Conservation (phyloP, 2,797 vertebrate species). For the Rhyacichthys aspro region DNA sequence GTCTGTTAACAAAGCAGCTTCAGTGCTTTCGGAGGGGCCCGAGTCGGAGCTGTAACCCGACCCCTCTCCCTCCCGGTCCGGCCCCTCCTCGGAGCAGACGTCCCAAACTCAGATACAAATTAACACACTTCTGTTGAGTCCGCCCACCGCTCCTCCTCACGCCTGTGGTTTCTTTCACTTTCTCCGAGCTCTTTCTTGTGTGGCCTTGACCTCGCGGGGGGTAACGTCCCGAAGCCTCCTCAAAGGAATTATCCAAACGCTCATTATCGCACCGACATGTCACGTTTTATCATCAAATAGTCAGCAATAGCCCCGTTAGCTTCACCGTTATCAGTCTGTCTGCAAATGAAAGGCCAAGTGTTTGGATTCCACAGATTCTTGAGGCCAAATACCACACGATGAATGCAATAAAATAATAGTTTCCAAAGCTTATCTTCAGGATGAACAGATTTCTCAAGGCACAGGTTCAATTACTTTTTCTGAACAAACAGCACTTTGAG, state of each 20-base stretch:
- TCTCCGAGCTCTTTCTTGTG: conserved; percentile 15
- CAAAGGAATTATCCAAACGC: not conserved
- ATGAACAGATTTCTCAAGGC: not conserved
- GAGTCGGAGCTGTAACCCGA: conserved; percentile 5
- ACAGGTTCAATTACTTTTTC: too few relatives aligned
- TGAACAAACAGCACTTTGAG: too few relatives aligned
- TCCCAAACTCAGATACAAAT: conserved; percentile 65
- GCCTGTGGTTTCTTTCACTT: conserved; percentile 50
- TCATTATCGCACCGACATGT: not conserved
- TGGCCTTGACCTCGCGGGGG: conserved; percentile 43
- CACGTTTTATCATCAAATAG: not conserved
- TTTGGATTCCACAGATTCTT: not conserved
- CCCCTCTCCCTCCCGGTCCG: conserved; percentile 69
- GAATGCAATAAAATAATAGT: not conserved
- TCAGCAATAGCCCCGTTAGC: not conserved
- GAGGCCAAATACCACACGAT: not conserved
- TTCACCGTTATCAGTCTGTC: too few relatives aligned
- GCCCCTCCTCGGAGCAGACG: conserved; percentile 49
- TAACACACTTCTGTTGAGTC: conserved; percentile 60
- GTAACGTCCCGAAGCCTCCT: too few relatives aligned
- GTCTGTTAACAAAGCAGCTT: conserved; percentile 34
- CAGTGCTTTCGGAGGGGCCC: not conserved
- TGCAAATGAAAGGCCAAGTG: not conserved
- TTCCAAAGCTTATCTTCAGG: not conserved
- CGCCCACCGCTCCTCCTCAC: conserved; percentile 40